Evolutionary conservation across 2,113 vertebrate genomes (phyloP), one percentile per base, ranked within the genome.

Genomic region (Oryzias celebensis): DNA sequence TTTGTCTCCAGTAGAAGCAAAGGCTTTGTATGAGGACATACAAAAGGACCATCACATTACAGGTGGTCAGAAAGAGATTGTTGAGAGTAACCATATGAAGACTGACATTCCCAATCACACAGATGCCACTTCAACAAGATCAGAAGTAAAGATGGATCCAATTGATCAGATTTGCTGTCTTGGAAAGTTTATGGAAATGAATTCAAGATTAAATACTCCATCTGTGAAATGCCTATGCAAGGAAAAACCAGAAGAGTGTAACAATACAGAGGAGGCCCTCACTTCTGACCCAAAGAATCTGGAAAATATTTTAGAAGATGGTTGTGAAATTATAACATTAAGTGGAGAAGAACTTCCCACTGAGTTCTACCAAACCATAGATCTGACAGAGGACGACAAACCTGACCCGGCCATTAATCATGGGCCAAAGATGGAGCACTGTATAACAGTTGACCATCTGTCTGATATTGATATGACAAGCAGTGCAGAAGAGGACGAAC

Each of bases 151-250:
- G 16, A 47, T 24, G 2, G 5, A 20, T 16, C 8, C 58, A n/a
- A 18, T 85, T 14, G 22, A 85, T 5, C 15, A 60, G 16, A 20
- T 81, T 70, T 92, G 91, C 75, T 91, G 91, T 56, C 7, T 90
- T 54, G n/a, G 24, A 44, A 78, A 31, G 60, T 89, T 78, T 74
- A 36, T 83, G 14, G 60, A 85, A 58, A 20, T 44, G 1, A 17
- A 78, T 36, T 23, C 4, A 5, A 73, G 65, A 28, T 31, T 47
- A 46, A 20, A 18, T 2, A 28, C 3, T 1, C 1, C 18, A 2
- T 65, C 20, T 13, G 70, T 58, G 20, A 75, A 46, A 52, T 92
- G 89, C 69, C 28, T 71, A 15, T 58, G 68, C 42, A 63, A 53
- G 2, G 10, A 36, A 1, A 5, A 58, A 10, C 1, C 24, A 58